Evolutionary conservation across 2,888 invertebrate species (phyloP), one percentile per base, ranked within the genome.

Genomic region (Coecobrya sp.): DNA sequence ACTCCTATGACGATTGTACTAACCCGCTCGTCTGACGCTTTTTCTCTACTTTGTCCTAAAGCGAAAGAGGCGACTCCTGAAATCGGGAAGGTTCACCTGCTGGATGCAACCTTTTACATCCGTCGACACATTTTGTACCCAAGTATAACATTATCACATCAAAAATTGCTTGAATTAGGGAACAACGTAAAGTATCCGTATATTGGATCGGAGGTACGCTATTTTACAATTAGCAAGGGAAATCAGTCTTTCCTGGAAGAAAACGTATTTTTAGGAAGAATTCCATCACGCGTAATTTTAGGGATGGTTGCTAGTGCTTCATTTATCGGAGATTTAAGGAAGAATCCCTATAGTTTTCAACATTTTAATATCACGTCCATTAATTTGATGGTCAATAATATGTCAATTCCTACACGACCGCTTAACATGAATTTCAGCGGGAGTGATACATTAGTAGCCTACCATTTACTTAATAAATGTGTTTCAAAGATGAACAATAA

Each of bases 281-380:
- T 95, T 22, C 95, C 95, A 0, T 95, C 95, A 87, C 91, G 95
- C 62, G 92, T 95, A 13, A 94, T 95, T 27, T 30, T 95, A 13
- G 95, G 95, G 5, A 95, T 95, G 62, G 94, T 95, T 0, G 42
- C 93, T 10, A 93, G 93, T 84, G 49, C 86, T 16, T 93, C 94
- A 0, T 95, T 94, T 82, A 93, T 94, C 19, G 95, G 95, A 45
- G 82, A 87, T 55, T 92, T 89, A 11, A 49, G 13, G 13, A 84
- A 82, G 49, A 95, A 95, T 52, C 95, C 95, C 0, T 95, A 92
- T 70, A 91, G 93, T 27, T 95, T 95, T 89, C 79, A 93, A 36
- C 94, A 95, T 91, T 94, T 86, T 27, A 81, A 94, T 22, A 55
- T 95, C 13, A 92, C 36, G 16, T 94, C 89, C 22, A 73, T 95